Evolutionary conservation across 2,888 invertebrate genomes (phyloP), one percentile per base, ranked within the genome.

Genomic region (Apotomis capreana): DNA sequence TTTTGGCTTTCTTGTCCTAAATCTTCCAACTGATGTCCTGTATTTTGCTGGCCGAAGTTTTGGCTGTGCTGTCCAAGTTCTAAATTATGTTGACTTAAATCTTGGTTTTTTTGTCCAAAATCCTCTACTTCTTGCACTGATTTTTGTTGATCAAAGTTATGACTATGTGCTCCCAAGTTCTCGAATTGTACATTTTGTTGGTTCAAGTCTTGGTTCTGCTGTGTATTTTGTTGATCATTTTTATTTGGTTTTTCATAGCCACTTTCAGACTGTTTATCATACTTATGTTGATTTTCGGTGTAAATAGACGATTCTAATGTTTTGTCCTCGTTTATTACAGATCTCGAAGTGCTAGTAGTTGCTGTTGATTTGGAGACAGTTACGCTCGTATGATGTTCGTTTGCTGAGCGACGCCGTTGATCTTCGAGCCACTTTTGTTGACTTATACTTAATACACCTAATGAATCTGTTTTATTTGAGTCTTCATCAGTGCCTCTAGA

Each of bases 401-500:
- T 12, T 46, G 59, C 37, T 75, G 75, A 51, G 74, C 67, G 61
- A 73, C 73, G 54, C 57, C 65, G 49, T 74, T 74, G 65, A 74
- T 78, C 63, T 70, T 76, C 68, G 58, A 70, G 64, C 73, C 63
- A 57, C 44, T 69, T 72, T 57, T 76, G 75, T 61, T 74, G 54
- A 61, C 54, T 75, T 54, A 76, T 51, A 67, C 74, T 74, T 49
- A 76, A 49, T 60, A 76, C 74, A 57, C 67, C 40, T 3, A 76
- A 15, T 1, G 9, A 52, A 58, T 46, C 13, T 9, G 61, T 26
- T 5, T 26, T 13, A 72, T 26, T 62, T 65, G 55, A 57, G 54
- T 74, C 15, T 40, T 69, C 46, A 13, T 74, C 73, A 37, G 36
- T 54, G 57, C 74, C 73, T 69, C 74, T 77, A n/a, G 76, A 76